Evolutionary conservation across 2,888 invertebrate species (phyloP).

Genomic region (Eupithecia pulchellata): DNA sequence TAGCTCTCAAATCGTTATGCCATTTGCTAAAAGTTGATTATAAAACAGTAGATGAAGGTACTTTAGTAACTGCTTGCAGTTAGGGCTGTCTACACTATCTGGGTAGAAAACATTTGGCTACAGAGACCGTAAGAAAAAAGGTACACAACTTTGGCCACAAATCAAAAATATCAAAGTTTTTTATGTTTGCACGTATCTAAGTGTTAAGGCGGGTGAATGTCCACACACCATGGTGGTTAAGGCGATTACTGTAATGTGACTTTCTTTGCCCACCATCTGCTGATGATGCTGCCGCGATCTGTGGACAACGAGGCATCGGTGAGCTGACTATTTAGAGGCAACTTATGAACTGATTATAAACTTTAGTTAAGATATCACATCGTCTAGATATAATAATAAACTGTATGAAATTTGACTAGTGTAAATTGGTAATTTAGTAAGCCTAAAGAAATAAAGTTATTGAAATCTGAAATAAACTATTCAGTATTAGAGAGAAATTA

Average conservation of each 20-base stretch:
- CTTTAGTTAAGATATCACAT: not conserved
- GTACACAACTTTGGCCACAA: not conserved
- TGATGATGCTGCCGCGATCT: conserved; percentile 71
- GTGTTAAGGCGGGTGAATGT: conserved; percentile 59
- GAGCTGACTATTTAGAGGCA: not conserved
- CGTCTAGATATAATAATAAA: not conserved
- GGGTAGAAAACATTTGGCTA: not conserved
- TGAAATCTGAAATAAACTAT: too few relatives aligned
- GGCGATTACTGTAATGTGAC: conserved; percentile 90
- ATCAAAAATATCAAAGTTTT: not conserved
- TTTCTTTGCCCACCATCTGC: conserved; percentile 90
- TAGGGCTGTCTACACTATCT: not conserved
- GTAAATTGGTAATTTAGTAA: too few relatives aligned
- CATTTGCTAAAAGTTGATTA: not conserved
- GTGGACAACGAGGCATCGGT: conserved; percentile 55
- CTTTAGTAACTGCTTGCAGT: not conserved
- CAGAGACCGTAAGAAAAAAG: not conserved
- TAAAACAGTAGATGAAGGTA: not conserved
- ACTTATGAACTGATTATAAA: not conserved
- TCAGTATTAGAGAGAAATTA: too few relatives aligned
- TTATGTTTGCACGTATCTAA: conserved; percentile 51
- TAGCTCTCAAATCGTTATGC: not conserved
- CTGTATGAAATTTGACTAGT: too few relatives aligned
- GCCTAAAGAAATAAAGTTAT: too few relatives aligned
- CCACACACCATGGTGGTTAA: conserved; percentile 88